Evolutionary conservation across 2,797 vertebrate genomes (phyloP).

Genomic region (Pseudochirops cupreus): DNA sequence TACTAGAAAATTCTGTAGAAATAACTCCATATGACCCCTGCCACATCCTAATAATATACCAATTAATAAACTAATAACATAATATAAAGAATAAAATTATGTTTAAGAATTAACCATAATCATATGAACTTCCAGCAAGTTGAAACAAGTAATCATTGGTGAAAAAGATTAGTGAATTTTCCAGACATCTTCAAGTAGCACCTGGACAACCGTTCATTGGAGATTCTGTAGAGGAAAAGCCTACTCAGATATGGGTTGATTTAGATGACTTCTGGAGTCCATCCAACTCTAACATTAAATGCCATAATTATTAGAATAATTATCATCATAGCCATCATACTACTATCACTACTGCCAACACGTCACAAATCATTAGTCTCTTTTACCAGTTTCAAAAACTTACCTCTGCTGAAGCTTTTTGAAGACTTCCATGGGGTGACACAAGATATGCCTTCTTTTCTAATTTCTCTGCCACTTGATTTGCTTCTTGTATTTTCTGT

Average conservation of each 20-base stretch:
- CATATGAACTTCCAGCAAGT: not conserved
- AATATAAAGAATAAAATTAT: not conserved
- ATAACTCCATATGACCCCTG: not conserved
- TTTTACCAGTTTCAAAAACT: slow-evolving; percentile 44
- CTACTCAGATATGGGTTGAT: not conserved
- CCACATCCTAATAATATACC: not conserved
- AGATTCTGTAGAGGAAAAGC: not conserved
- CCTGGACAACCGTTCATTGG: not conserved
- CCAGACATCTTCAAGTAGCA: not conserved
- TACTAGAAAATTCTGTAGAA: not conserved
- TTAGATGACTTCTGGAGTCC: not conserved
- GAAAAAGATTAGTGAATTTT: not conserved
- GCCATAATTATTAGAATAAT: not conserved
- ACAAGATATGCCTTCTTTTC: slow-evolving; percentile 87
- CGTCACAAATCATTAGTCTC: not conserved
- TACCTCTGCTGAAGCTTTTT: slow-evolving; percentile 88
- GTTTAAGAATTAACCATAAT: not conserved
- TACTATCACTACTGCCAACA: not conserved
- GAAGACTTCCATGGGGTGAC: slow-evolving; percentile 81
- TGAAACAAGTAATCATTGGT: not conserved
- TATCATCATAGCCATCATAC: not conserved
- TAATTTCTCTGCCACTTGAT: slow-evolving; percentile 93
- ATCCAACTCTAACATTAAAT: slow-evolving; percentile 26
- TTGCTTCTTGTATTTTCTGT: slow-evolving; percentile 94
- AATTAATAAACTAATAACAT: not conserved